A percentile compares a stretch with the other conserved stretches of the same genome.
Conservation (phyloP, 2,797 vertebrate species). For the Coregonus sp. region DNA sequence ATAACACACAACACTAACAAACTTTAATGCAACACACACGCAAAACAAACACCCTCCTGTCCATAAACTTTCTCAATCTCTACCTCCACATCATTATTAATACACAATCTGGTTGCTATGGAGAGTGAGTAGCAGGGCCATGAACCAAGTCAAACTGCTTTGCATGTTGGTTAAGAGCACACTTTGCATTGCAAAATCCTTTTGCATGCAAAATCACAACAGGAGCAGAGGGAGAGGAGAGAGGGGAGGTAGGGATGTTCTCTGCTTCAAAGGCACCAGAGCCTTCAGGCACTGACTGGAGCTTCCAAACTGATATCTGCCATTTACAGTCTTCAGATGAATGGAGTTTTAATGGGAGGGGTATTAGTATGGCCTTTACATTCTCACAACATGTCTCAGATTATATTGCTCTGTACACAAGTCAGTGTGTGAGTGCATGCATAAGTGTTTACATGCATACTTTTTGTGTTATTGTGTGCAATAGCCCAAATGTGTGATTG, state of each 20-base stretch:
- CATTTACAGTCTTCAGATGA: slow-evolving; percentile 18
- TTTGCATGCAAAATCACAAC: slow-evolving; percentile 61
- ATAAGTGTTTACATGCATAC: background rate
- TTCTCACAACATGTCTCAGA: background rate
- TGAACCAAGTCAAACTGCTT: slow-evolving; percentile 30
- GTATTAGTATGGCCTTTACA: background rate
- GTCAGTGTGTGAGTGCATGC: slow-evolving; percentile 1
- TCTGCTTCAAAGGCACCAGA: background rate
- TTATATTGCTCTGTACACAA: background rate
- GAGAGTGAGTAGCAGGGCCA: slow-evolving; percentile 6
- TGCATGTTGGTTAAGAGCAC: slow-evolving; percentile 50
- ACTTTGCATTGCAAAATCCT: slow-evolving; percentile 59
- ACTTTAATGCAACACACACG: slow-evolving; percentile 10
- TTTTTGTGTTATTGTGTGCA: slow-evolving; percentile 8
- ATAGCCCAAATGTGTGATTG: background rate
- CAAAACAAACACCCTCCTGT: background rate
- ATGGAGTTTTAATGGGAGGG: slow-evolving; percentile 22
- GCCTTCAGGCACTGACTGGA: background rate
- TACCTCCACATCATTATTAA: background rate
- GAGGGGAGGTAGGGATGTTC: background rate
- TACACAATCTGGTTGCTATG: background rate
- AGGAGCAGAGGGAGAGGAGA: slow-evolving; percentile 14
- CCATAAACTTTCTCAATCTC: background rate
- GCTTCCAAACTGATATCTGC: background rate
- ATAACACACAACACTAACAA: slow-evolving; percentile 2